phyloP scores from a whole-genome alignment of 2,113 vertebrate species.

The Daphoenositta chrysoptera region DNA sequence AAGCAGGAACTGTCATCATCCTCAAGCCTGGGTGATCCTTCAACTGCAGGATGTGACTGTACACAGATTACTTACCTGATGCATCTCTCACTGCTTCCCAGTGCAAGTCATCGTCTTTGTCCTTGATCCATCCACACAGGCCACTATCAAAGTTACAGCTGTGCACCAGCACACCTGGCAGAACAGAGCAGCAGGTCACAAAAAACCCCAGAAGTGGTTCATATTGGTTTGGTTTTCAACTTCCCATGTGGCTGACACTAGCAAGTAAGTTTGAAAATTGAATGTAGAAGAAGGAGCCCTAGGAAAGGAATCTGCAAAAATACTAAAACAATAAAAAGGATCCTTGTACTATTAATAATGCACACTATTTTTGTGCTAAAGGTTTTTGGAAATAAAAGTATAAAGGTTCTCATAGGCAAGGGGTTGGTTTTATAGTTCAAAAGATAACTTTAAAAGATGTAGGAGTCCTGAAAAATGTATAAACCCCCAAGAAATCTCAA shows the following conservation, averaged over 20 bases:
- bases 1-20: neutral
- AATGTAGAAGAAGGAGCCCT: neutral
- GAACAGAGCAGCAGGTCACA: neutral
- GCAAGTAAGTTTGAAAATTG: neutral
- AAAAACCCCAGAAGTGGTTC: neutral
- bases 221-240: neutral
- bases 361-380: neutral
- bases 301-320: neutral
- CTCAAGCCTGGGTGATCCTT: neutral
- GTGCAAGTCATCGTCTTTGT: slow-evolving; percentile 83
- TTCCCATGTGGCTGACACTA: neutral
- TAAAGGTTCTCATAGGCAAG: neutral
- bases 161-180: slow-evolving; percentile 80
- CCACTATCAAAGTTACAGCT: slow-evolving; percentile 92
- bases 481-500: neutral
- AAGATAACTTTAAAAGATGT: neutral
- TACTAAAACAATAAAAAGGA: neutral
- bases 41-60: fast-evolving
- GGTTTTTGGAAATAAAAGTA: neutral
- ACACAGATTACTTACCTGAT: slow-evolving; percentile 51
- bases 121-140: slow-evolving; percentile 90
- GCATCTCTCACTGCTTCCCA: slow-evolving; percentile 85
- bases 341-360: neutral
- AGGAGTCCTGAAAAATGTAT: neutral
- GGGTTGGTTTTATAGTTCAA: neutral